These are phyloP conservation scores for Petrocephalus zakoni DNA, from an alignment of 2,113 vertebrate genomes.

Conservation along the genomic window DNA sequence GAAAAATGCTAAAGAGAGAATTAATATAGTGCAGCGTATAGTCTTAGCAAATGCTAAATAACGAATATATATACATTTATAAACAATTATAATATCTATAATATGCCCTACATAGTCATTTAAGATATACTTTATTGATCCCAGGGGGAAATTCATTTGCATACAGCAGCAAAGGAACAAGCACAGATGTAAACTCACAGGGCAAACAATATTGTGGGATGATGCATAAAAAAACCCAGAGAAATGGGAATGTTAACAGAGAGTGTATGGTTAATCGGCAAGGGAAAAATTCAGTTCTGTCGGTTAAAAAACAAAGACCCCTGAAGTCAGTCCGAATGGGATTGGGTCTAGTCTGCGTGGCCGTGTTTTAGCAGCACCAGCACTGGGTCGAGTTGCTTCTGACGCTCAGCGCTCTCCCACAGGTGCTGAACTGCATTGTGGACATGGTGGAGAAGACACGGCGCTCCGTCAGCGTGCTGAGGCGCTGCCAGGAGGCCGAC, in stretches of 20 bases:
- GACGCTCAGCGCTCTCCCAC: not conserved
- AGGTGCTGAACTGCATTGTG: constrained; percentile 97
- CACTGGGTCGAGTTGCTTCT: too few species aligned
- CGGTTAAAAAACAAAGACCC: not conserved
- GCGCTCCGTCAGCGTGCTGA: constrained; percentile 86
- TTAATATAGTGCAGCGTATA: not conserved
- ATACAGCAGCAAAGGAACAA: not conserved
- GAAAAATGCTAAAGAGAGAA: not conserved
- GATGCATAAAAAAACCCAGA: too few species aligned
- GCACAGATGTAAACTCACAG: not conserved
- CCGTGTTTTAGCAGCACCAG: not conserved
- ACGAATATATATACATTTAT: not conserved
- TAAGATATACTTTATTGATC: not conserved
- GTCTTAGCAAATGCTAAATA: not conserved
- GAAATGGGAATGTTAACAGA: too few species aligned
- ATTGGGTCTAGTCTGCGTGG: not conserved
- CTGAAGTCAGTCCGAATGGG: not conserved
- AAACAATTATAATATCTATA: not conserved
- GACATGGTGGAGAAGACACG: constrained; percentile 98
- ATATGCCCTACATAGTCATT: not conserved
- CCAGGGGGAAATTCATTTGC: not conserved
- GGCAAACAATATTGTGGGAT: too few species aligned
- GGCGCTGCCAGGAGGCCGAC: constrained; percentile 91
- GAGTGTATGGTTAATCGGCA: not conserved
- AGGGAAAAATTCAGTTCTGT: not conserved